Evolutionary conservation across 2,888 invertebrate species (phyloP), one percentile per base, ranked within the genome.

Genomic region (Gastrophysa polygoni): DNA sequence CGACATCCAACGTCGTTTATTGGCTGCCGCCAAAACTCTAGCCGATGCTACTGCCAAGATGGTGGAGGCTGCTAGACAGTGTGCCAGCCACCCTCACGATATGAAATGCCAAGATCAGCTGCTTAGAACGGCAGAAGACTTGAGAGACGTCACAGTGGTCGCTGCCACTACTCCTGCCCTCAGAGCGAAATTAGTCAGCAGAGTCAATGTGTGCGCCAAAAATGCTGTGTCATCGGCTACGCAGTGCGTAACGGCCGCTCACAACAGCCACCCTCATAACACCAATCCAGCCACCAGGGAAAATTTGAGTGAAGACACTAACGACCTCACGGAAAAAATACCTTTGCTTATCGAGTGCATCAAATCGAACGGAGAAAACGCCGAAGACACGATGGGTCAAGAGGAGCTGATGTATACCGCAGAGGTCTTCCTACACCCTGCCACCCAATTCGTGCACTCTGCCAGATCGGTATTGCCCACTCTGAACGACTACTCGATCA

Each of bases 41-140:
- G 98, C 98, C 0, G 98, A 98, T 81, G 98, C 98, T 0, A 99
- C 99, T 0, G 94, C 97, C 0, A 88, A 92, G 70, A 92, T 99
- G 91, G 98, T 73, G 16, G 98, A 98, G 81, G 96, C 97, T 0
- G 97, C 97, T 0, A 86, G 98, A 61, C 91, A 93, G 56, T 97
- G 97, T 80, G 95, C 96, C 0, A 91, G 91, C 20, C 88, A 89
- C 75, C 91, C 91, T 0, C 89, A 95, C 17, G 95, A 96, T 73
- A 86, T 90, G 0, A 63, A 60, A 62, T 91, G 91, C 77, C 96
- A 96, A 78, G 91, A 92, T 67, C 90, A 91, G 2, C 82, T 99
- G 10, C 88, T 93, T 29, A 86, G 87, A 65, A 97, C 98, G 0
- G 98, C 98, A 0, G 96, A 98, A 76, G 94, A 96, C 71, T 83